Base-by-base conservation (phyloP, 2,797 vertebrate species). In the Hybognathus amarus region DNA sequence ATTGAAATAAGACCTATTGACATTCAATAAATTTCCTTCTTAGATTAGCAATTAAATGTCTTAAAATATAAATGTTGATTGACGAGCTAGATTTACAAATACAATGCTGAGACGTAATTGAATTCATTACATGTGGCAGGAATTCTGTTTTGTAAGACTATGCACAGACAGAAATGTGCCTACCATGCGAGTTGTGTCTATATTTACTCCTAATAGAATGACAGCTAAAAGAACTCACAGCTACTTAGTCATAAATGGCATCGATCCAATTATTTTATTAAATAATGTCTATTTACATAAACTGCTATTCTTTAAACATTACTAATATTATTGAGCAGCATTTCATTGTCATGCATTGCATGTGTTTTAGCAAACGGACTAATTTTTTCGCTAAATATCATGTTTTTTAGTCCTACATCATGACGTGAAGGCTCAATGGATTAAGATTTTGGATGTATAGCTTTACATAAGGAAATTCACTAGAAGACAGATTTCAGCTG, bases 161-260 rank as follows among this genome's bases (percentile, higher is more conserved):
- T 64, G 36, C 77, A 85, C 66, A 66, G 80, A 33, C 63, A 79
- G 54, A 64, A 77, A 78, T 85, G 63, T 8, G 76, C 77, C 74
- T 42, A 79, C 69, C 33, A 40, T 45, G 40, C 40, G 52, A 78
- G 67, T 47, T 50, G 56, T 40, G 76, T 66, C 63, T 87, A 86
- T 88, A 84, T 81, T 82, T 59, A 83, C 64, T 47, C 70, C 64
- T 59, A 85, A 83, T 80, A 86, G 71, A 85, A 80, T 81, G 73
- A 50, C 20, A n/a, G 81, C 82, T 85, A 82, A 74, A 86, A 85
- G 80, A 75, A 73, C 67, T 56, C 61, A 40, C 24, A 76, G 59
- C 59, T 69, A 83, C n/a, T 77, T 74, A 38, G 66, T 73, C 76
- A 54, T 66, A 84, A 83, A 78, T 61, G 47, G 52, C 67, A 76